Conservation (phyloP, 64 coral and sea anemone species). For the Platygyra sinensis region DNA sequence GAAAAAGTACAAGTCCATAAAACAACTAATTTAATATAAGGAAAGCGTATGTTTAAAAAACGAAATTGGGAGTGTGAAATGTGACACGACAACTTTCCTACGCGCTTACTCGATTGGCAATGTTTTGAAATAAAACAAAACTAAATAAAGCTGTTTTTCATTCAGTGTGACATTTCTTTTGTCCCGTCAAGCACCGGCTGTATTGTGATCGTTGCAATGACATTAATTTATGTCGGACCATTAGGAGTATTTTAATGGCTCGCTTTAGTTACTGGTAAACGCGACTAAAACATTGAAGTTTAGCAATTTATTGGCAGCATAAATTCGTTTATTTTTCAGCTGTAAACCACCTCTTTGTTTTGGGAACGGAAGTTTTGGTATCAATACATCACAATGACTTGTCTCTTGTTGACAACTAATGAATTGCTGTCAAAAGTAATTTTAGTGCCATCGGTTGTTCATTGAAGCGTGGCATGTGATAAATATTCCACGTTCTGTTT, state of each 20-base stretch:
- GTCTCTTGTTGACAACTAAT: conserved; percentile 27
- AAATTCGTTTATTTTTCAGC: not conserved
- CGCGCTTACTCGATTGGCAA: not conserved
- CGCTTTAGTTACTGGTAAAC: not conserved
- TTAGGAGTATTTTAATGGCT: not conserved
- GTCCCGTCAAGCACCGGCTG: not conserved
- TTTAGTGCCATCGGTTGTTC: not conserved
- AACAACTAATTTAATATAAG: no score
- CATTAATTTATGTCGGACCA: not conserved
- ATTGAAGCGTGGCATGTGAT: conserved; percentile 15
- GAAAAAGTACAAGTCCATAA: no score
- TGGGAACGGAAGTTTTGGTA: conserved; percentile 20
- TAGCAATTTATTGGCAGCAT: not conserved
- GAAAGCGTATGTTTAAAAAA: no score
- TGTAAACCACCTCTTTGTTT: not conserved
- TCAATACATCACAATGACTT: conserved; percentile 19
- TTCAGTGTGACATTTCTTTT: not conserved
- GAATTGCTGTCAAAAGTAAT: conserved; percentile 33
- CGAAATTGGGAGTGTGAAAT: not conserved
- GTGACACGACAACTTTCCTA: not conserved
- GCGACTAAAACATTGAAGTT: not conserved
- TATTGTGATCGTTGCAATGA: not conserved
- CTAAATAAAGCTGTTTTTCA: not conserved
- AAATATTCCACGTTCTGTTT: not conserved
- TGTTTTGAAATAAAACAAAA: conserved; percentile 17